These are phyloP conservation scores for Crotalus viridis DNA, from an alignment of 2,113 vertebrate species.

Conservation along the genomic window DNA sequence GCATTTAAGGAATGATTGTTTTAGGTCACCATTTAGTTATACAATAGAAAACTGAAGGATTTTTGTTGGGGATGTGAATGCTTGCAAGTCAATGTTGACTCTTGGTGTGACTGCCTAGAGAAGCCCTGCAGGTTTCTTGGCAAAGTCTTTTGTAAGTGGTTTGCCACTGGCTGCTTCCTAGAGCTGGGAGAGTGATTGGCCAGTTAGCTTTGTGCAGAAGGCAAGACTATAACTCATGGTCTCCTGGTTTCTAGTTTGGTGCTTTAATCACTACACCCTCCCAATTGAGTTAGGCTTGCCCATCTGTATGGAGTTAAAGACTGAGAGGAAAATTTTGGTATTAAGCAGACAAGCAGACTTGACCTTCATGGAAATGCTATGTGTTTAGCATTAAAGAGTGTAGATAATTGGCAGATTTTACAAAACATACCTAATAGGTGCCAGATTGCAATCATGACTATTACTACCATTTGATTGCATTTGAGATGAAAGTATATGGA, in stretches of 20 bases:
- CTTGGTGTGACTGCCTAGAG: not conserved
- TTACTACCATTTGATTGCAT: not conserved
- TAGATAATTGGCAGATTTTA: not conserved
- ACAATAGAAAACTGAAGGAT: not conserved
- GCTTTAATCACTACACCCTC: not conserved
- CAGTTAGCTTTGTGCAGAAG: not conserved
- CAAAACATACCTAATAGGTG: not conserved
- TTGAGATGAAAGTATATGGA: not conserved
- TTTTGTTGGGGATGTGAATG: not conserved
- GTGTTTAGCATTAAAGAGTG: not conserved
- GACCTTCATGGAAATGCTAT: not conserved
- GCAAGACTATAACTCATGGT: not conserved
- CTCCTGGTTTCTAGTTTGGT: not conserved
- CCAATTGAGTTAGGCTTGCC: constrained; percentile 57
- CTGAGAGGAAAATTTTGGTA: not conserved
- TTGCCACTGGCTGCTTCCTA: not conserved
- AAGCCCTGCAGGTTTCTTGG: not conserved
- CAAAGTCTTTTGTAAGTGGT: not conserved
- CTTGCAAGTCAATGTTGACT: not conserved
- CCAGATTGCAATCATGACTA: not conserved
- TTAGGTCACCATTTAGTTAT: constrained; percentile 62
- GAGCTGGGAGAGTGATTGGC: not conserved
- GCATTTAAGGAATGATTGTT: constrained; percentile 59
- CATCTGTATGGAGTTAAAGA: constrained; percentile 57
- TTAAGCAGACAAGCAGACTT: not conserved